A percentile compares a stretch with the other conserved stretches of the same genome.
Evolutionary conservation across 2,797 vertebrate species (phyloP).

Genomic region (Bufotes viridis): DNA sequence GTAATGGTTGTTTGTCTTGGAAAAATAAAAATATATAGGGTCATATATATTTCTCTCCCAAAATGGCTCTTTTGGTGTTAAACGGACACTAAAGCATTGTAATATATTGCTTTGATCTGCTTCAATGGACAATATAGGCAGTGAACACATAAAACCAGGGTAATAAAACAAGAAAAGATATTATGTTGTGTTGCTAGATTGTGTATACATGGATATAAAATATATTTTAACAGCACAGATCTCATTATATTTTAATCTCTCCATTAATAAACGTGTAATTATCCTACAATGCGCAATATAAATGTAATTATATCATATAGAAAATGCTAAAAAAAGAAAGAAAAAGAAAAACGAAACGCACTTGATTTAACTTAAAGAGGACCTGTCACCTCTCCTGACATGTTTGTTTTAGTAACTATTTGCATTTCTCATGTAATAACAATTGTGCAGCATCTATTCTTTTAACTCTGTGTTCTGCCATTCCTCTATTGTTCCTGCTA

Average conservation of each 20-base stretch:
- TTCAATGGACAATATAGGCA: constrained; percentile 50
- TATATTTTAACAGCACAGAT: not conserved
- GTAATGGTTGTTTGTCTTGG: constrained; percentile 59
- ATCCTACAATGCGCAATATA: not conserved
- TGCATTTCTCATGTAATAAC: too few species aligned
- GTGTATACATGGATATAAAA: constrained; percentile 5
- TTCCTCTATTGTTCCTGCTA: too few species aligned
- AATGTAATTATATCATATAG: not conserved
- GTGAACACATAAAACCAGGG: constrained; percentile 28
- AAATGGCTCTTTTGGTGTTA: constrained; percentile 56
- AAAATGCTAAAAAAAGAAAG: not conserved
- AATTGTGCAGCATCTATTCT: too few species aligned
- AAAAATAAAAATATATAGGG: constrained; percentile 59
- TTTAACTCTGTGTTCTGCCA: too few species aligned
- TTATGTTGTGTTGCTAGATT: constrained; percentile 4
- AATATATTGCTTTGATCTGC: constrained; percentile 55
- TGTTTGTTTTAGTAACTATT: too few species aligned
- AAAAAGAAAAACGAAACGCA: not conserved
- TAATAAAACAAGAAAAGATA: constrained; percentile 38
- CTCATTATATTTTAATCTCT: not conserved
- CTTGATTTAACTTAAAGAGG: too few species aligned
- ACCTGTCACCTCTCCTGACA: too few species aligned
- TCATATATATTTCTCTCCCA: constrained; percentile 57
- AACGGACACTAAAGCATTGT: constrained; percentile 60
- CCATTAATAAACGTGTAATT: not conserved